Evolutionary conservation across 2,113 vertebrate genomes (phyloP).

Genomic region (Cariama cristata): DNA sequence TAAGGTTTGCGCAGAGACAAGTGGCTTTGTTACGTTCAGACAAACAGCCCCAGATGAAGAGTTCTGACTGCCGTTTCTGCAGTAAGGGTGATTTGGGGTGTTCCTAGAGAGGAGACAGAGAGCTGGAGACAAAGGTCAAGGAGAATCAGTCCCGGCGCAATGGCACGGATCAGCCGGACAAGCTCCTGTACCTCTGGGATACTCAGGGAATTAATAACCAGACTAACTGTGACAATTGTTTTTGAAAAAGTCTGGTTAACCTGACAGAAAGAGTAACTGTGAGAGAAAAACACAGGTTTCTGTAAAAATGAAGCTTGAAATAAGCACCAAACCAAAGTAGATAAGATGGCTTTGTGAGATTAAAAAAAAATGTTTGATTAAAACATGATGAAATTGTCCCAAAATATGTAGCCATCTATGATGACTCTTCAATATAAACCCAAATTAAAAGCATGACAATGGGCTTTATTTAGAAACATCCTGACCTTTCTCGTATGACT

Average conservation of each 20-base stretch:
- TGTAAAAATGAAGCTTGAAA: background rate
- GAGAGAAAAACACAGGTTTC: background rate
- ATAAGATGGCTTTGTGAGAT: background rate
- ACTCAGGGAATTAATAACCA: background rate
- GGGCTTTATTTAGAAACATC: constrained; percentile 54
- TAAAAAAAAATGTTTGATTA: background rate
- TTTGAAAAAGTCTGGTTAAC: background rate
- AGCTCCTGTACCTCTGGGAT: background rate
- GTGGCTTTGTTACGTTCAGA: background rate
- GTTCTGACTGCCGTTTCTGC: background rate
- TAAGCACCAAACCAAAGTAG: background rate
- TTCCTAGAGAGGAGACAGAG: background rate
- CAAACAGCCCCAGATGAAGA: background rate
- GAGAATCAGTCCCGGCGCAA: background rate
- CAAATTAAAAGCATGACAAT: constrained; percentile 51
- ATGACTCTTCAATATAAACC: background rate
- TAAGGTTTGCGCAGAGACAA: background rate
- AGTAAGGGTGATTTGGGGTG: background rate
- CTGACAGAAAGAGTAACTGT: background rate
- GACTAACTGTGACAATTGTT: background rate
- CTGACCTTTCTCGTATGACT: constrained; percentile 47
- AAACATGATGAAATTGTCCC: background rate
- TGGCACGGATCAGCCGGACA: background rate
- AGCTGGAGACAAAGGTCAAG: background rate
- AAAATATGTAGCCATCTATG: background rate